phyloP scores from a whole-genome alignment of 2,797 vertebrate genomes.

The Anolis apletophallus region DNA sequence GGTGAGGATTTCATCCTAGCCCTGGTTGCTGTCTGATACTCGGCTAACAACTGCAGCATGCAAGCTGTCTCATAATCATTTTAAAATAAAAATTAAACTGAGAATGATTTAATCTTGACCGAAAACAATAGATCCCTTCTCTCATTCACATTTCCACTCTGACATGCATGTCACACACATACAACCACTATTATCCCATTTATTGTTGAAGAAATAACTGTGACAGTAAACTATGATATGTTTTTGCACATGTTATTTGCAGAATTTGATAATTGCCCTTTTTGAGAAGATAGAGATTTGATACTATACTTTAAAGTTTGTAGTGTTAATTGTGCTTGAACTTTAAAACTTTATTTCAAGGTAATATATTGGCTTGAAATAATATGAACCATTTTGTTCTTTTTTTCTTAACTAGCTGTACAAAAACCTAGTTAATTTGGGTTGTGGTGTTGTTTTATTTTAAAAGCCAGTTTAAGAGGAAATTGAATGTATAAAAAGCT shows the following conservation, averaged over 20 bases:
- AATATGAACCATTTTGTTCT: slow-evolving; percentile 72
- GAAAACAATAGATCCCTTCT: slow-evolving; percentile 34
- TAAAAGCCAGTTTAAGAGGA: slow-evolving; percentile 78
- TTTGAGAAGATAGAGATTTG: slow-evolving; percentile 45
- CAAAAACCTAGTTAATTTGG: not conserved
- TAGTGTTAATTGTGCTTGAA: slow-evolving; percentile 63
- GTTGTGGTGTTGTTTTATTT: slow-evolving; percentile 31
- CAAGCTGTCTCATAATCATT: too few species aligned
- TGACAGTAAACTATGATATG: slow-evolving; percentile 49
- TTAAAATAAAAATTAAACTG: slow-evolving; percentile 11
- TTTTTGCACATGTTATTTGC: slow-evolving; percentile 52
- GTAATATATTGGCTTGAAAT: slow-evolving; percentile 63
- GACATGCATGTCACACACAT: slow-evolving; percentile 17
- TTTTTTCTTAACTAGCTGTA: too few species aligned
- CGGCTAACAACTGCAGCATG: not conserved
- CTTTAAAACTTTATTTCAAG: slow-evolving; percentile 62
- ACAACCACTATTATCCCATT: slow-evolving; percentile 34
- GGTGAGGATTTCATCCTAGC: not conserved
- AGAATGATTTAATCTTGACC: slow-evolving; percentile 56
- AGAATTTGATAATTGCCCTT: slow-evolving; percentile 56
- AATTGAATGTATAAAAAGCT: slow-evolving; percentile 78
- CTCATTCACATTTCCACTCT: not conserved
- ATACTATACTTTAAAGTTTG: slow-evolving; percentile 56
- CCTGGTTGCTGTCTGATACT: not conserved
- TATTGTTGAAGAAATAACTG: slow-evolving; percentile 49